phyloP scores from a whole-genome alignment of 2,113 vertebrate genomes.

The Entomyzon cyanotis region DNA sequence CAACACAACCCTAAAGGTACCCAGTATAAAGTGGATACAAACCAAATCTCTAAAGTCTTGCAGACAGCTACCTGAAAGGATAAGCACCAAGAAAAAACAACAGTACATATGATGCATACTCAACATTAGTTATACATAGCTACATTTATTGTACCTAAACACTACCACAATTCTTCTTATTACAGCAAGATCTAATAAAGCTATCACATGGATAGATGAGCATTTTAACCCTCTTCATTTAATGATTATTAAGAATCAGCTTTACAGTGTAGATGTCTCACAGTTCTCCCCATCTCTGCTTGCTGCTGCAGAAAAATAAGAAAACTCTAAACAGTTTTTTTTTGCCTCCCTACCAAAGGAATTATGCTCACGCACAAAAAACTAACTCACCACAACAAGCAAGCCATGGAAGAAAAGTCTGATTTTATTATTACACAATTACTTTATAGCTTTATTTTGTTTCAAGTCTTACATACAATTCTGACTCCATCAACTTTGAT shows the following conservation, averaged over 20 bases:
- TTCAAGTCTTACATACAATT: background rate
- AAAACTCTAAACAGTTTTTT: background rate
- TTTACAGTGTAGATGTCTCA: background rate
- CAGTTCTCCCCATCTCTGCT: background rate
- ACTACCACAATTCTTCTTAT: background rate
- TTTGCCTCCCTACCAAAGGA: background rate
- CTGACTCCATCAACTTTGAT: background rate
- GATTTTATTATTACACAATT: background rate
- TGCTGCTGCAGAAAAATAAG: background rate
- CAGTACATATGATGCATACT: fast-evolving
- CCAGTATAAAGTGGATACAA: background rate
- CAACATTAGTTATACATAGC: background rate
- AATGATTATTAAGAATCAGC: background rate
- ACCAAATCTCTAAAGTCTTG: background rate
- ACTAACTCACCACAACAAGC: background rate
- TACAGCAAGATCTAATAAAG: background rate
- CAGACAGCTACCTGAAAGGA: background rate
- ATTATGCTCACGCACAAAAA: background rate
- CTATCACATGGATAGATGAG: background rate
- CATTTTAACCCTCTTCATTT: background rate
- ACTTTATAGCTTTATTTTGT: background rate
- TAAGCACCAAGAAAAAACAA: background rate
- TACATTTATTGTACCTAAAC: background rate
- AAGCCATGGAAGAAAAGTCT: background rate
- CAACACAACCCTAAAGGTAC: background rate